phyloP scores from a whole-genome alignment of 35 echinoderm and acorn worm genomes.

The Stichopus chloronotus region DNA sequence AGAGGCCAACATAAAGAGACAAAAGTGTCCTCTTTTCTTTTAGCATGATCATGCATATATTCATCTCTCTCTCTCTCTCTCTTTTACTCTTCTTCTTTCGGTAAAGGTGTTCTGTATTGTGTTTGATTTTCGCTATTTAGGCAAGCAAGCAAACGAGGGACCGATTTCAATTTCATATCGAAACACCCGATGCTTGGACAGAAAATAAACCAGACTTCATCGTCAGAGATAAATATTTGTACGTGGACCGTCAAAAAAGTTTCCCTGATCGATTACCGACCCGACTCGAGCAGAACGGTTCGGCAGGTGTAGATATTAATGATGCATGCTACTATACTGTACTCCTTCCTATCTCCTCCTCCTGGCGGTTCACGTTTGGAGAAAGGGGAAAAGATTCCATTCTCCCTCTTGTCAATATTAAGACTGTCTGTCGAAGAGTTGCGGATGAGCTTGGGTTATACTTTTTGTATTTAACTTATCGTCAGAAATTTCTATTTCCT shows the following conservation, averaged over 20 bases:
- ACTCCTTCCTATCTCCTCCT: too few relatives aligned
- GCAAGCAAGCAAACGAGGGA: conserved; percentile 10
- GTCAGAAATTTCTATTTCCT: too few relatives aligned
- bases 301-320: conserved; percentile 48
- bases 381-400: background rate
- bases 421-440: too few relatives aligned
- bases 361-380: conserved; percentile 13
- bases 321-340: background rate
- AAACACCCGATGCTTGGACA: conserved; percentile 21
- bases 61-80: too few relatives aligned
- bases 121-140: background rate
- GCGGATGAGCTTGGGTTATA: too few relatives aligned
- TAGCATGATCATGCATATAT: too few relatives aligned
- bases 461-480: too few relatives aligned
- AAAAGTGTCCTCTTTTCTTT: too few relatives aligned
- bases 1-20: too few relatives aligned
- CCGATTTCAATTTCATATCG: conserved; percentile 22
- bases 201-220: conserved; percentile 45
- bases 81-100: too few relatives aligned
- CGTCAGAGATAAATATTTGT: conserved; percentile 42
- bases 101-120: background rate
- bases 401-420: too few relatives aligned
- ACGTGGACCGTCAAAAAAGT: background rate
- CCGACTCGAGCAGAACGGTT: conserved; percentile 18
- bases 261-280: conserved; percentile 44